A percentile compares a stretch with the other conserved stretches of the same genome.
Evolutionary conservation across 2,888 invertebrate species (phyloP).

Genomic region (Meteorus colon): DNA sequence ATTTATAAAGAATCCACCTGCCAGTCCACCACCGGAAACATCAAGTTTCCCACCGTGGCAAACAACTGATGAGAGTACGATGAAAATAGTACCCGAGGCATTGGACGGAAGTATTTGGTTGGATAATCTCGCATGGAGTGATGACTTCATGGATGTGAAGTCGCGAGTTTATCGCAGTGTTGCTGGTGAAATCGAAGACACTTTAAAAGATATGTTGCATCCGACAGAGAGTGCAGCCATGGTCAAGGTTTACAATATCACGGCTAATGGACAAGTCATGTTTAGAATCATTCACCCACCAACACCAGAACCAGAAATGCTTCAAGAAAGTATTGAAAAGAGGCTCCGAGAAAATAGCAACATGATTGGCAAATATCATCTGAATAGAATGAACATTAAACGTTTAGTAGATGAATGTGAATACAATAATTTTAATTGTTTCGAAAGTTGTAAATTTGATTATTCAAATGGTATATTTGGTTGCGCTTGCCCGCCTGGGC

Average conservation of each 20-base stretch:
- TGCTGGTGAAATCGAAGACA: conserved; percentile 76
- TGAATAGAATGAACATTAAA: conserved; percentile 59
- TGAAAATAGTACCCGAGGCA: conserved; percentile 79
- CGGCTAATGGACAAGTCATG: conserved; percentile 62
- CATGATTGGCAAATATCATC: conserved; percentile 63
- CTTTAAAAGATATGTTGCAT: conserved; percentile 75
- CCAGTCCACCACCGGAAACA: conserved; percentile 67
- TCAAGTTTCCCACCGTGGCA: conserved; percentile 67
- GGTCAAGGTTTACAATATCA: conserved; percentile 67
- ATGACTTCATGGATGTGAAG: conserved; percentile 77
- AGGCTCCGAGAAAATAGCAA: conserved; percentile 60
- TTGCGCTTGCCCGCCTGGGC: conserved; percentile 79
- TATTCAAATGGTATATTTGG: conserved; percentile 78
- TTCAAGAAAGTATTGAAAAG: conserved; percentile 62
- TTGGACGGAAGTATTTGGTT: conserved; percentile 81
- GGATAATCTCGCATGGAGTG: conserved; percentile 79
- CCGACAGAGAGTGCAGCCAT: conserved; percentile 52
- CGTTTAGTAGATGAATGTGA: conserved; percentile 79
- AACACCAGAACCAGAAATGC: conserved; percentile 57
- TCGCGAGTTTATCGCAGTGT: conserved; percentile 80
- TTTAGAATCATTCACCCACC: conserved; percentile 67
- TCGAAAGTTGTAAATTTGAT: conserved; percentile 81
- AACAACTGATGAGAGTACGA: conserved; percentile 67
- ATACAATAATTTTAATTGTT: conserved; percentile 80
- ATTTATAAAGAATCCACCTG: conserved; percentile 67